Percentiles rank a stretch among this genome's conserved stretches.
These are phyloP conservation scores for Drosophila formosana DNA, from an alignment of 2,888 invertebrate genomes.

Conservation along the genomic window DNA sequence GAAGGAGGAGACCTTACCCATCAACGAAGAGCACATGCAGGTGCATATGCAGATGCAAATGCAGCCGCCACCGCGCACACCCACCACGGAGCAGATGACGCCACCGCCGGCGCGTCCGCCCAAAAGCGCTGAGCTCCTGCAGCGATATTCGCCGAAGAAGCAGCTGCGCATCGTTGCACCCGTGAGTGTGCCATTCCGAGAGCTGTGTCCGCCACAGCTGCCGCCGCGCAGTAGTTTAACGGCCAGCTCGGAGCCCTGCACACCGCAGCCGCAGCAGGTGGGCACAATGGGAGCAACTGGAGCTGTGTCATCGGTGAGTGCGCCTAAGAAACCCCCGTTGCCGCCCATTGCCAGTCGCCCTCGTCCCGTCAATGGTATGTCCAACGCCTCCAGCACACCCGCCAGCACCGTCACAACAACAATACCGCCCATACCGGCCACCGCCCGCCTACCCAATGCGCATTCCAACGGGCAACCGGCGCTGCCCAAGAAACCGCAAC, in stretches of 20 bases:
- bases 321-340: constrained; percentile 90
- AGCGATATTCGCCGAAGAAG: constrained; percentile 83
- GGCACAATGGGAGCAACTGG: neutral
- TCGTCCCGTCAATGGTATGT: constrained; percentile 83
- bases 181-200: constrained; percentile 44
- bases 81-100: constrained; percentile 87
- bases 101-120: constrained; percentile 89
- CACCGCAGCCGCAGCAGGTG: constrained; percentile 26
- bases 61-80: constrained; percentile 88
- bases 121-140: constrained; percentile 86
- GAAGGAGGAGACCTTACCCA: constrained; percentile 83
- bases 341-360: constrained; percentile 88
- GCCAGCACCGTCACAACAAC: constrained; percentile 57
- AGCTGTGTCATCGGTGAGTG: constrained; percentile 74
- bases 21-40: constrained; percentile 85
- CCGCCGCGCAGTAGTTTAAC: constrained; percentile 79
- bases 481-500: constrained; percentile 69
- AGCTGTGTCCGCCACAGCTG: constrained; percentile 76
- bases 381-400: constrained; percentile 44
- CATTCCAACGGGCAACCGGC: constrained; percentile 80
- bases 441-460: constrained; percentile 65
- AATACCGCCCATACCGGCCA: constrained; percentile 73
- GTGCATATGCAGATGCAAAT: constrained; percentile 77
- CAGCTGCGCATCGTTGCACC: constrained; percentile 58
- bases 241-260: constrained; percentile 49